Conservation (phyloP, 2,888 invertebrate genomes). For the Cephalotes varians region DNA sequence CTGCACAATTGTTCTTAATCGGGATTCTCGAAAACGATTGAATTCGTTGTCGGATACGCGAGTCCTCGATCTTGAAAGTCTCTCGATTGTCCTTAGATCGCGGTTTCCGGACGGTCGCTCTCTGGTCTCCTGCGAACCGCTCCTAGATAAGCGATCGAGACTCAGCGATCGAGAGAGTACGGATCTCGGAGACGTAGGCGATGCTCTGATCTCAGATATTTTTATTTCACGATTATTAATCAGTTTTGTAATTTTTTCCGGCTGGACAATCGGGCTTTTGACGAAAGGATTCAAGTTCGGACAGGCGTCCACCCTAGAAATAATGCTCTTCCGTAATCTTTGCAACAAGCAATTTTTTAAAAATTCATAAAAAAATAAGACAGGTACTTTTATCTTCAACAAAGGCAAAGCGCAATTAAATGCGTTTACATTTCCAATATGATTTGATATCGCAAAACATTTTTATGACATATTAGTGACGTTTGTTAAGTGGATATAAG, state of each 20-base stretch:
- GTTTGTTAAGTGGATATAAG: too few relatives aligned
- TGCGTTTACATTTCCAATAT: too few relatives aligned
- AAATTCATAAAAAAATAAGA: neutral
- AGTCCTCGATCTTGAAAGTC: conserved; percentile 18
- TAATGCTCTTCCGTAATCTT: neutral
- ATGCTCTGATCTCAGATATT: neutral
- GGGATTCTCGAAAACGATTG: conserved; percentile 26
- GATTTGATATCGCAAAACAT: too few relatives aligned
- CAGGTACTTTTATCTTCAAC: neutral
- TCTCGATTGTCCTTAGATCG: conserved; percentile 22
- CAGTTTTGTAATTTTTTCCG: neutral
- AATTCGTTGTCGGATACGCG: conserved; percentile 19
- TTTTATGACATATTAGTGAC: too few relatives aligned
- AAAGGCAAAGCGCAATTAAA: neutral
- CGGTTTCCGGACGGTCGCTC: neutral
- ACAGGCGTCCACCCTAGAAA: conserved; percentile 80
- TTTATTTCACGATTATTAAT: neutral
- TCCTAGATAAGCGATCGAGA: conserved; percentile 26
- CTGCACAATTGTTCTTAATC: conserved; percentile 8
- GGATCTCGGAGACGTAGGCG: conserved; percentile 1
- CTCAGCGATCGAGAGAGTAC: conserved; percentile 55
- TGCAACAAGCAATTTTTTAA: neutral
- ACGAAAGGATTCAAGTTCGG: conserved; percentile 76
- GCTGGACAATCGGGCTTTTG: conserved; percentile 32
- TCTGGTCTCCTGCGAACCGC: neutral